These are phyloP conservation scores for Trichechus manatus DNA, from an alignment of 2,113 vertebrate species.

Conservation along the genomic window DNA sequence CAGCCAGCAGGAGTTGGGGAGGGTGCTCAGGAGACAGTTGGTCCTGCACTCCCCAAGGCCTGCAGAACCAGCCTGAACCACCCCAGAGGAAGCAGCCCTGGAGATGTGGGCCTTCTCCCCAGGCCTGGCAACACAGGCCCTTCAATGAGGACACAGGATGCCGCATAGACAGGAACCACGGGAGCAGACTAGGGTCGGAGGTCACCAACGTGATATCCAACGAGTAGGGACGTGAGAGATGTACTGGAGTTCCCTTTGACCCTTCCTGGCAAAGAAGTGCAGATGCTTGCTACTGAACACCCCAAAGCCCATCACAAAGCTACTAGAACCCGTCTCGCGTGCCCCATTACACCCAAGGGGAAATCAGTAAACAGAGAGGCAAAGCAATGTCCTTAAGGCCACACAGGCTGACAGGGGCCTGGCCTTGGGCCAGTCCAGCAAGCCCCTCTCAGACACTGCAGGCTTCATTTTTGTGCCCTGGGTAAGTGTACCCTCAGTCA, in stretches of 20 bases:
- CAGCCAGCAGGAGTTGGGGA: not conserved
- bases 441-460: accelerated
- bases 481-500: not conserved
- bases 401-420: not conserved
- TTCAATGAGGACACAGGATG: not conserved
- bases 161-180: not conserved
- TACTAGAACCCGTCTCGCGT: not conserved
- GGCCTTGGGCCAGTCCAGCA: not conserved
- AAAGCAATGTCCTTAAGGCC: not conserved
- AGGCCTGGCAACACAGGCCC: not conserved
- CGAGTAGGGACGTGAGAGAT: not conserved
- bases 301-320: not conserved
- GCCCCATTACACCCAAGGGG: not conserved
- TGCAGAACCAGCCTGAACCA: not conserved
- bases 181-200: not conserved
- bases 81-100: not conserved
- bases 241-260: not conserved
- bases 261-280: not conserved
- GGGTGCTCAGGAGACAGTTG: accelerated
- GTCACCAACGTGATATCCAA: not conserved
- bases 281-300: not conserved
- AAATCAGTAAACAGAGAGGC: not conserved
- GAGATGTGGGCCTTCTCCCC: not conserved
- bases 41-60: not conserved
- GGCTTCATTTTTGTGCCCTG: not conserved